These are phyloP conservation scores for Scomberomorus guttatus DNA, from an alignment of 2,797 vertebrate genomes.

Conservation along the genomic window DNA sequence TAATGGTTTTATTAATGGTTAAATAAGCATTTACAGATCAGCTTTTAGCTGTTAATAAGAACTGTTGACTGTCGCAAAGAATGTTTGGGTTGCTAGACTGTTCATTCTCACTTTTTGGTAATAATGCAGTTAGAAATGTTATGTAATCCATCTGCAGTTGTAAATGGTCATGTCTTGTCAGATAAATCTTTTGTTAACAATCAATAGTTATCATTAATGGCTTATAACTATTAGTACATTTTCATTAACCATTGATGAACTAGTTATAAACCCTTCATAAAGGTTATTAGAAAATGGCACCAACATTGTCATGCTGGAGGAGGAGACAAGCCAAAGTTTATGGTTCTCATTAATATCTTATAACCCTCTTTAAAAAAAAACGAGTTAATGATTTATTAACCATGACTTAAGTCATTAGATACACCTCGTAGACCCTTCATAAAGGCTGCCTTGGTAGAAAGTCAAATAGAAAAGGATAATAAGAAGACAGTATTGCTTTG, in stretches of 20 bases:
- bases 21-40: neutral
- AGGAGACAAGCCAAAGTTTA: no score
- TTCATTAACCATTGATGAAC: no score
- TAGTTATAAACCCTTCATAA: no score
- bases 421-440: neutral
- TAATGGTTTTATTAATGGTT: neutral
- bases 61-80: no score
- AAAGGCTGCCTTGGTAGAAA: neutral
- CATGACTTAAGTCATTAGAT: neutral
- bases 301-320: no score
- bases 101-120: no score
- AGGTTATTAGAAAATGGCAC: no score
- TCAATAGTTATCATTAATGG: no score
- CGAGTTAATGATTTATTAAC: neutral
- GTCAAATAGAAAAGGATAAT: neutral
- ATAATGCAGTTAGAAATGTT: neutral
- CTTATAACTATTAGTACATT: no score
- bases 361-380: neutral
- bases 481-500: conserved; percentile 8
- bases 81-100: neutral
- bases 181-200: no score
- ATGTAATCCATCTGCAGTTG: neutral
- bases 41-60: no score
- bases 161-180: neutral
- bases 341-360: neutral